Evolutionary conservation across 2,888 invertebrate species (phyloP), one percentile per base, ranked within the genome.

Genomic region (Drosophila putrida): DNA sequence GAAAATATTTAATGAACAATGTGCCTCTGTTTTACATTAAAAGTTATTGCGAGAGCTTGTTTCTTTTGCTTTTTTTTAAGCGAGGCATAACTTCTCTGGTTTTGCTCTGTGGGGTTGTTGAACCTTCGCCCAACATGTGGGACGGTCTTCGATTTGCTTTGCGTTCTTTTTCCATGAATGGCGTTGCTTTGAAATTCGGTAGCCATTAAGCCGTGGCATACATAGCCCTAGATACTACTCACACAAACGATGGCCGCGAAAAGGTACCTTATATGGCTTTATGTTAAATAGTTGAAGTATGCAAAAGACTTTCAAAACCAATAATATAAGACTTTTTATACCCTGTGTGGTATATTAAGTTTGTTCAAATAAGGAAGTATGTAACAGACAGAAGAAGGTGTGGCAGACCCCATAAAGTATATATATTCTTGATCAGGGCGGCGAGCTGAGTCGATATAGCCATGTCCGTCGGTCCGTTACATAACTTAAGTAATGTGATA

Each of bases 11-110:
- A 41, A 63, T 57, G 44, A 68, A 64, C 74, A 46, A 65, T 75
- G 78, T 49, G 75, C 60, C 69, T 71, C 80, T 80, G 78, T 75
- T 78, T 80, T 67, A 78, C 80, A 80, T 80, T 80, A 78, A 75
- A 80, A 69, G 61, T 71, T 65, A 77, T 80, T 70, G 65, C 79
- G 75, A 66, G 47, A 58, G 58, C 47, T 61, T 58, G 33, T 39
- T 46, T 58, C 20, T 62, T 36, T 39, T 27, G 46, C 38, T 55
- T 47, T 66, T 65, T 63, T 61, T 58, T 36, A 55, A 68, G 63
- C 73, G 73, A 75, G 79, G 70, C 80, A 64, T 65, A 70, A 76
- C 68, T 77, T 58, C 44, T 51, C 28, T 54, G 39, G 2, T 28
- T 8, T 28, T 6, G 28, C 28, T 35, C 20, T n/a, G 44, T 28